A percentile compares a stretch with the other conserved stretches of the same genome.
Evolutionary conservation across 2,797 vertebrate genomes (phyloP).

Genomic region (Spinibarbus caldwelli): DNA sequence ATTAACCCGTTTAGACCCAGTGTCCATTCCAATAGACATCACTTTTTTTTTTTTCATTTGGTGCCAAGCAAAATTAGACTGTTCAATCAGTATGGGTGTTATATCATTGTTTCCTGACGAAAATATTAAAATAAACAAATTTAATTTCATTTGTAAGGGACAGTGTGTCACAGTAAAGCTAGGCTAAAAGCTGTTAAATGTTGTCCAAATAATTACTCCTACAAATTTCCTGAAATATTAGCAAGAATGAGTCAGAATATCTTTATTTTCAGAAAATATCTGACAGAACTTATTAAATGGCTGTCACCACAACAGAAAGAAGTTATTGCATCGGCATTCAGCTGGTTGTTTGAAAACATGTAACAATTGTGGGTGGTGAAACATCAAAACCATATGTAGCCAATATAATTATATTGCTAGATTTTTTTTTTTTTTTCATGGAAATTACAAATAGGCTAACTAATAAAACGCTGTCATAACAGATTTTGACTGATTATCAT

Average conservation of each 20-base stretch:
- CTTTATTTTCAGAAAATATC: background rate
- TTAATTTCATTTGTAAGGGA: background rate
- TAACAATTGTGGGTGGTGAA: background rate
- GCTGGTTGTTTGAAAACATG: background rate
- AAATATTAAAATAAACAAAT: background rate
- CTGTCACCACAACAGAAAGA: background rate
- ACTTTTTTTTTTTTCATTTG: background rate
- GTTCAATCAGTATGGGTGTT: background rate
- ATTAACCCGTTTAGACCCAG: slow-evolving; percentile 7
- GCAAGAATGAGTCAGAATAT: background rate
- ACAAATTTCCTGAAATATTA: background rate
- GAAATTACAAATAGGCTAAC: background rate
- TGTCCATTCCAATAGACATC: slow-evolving; percentile 10
- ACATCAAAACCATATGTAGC: background rate
- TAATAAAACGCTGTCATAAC: background rate
- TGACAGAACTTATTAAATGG: background rate
- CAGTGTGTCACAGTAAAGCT: background rate
- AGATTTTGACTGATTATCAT: background rate
- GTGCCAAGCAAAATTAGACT: background rate
- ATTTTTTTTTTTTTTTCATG: background rate
- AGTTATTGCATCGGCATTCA: background rate
- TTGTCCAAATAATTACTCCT: too few species aligned
- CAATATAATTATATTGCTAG: background rate
- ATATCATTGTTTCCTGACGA: background rate
- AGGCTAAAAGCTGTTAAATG: background rate